Conservation (phyloP, 1,140 invertebrate species). For the Caenorhabditis tropicalis region DNA sequence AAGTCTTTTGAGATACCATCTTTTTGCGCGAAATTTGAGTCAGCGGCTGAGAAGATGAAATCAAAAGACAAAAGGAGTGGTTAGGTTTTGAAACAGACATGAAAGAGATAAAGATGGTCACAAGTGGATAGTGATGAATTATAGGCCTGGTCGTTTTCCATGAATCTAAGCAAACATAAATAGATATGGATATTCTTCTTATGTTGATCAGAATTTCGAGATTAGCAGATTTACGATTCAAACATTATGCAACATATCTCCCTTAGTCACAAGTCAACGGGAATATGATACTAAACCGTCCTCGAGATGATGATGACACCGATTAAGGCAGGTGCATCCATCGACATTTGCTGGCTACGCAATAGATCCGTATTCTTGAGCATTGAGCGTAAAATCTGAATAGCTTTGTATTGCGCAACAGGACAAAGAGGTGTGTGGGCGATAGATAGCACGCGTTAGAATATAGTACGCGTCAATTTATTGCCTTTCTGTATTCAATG, state of each 20-base stretch:
- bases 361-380: conserved; percentile 30
- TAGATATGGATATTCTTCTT: not conserved
- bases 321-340: conserved; percentile 32
- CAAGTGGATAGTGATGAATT: conserved; percentile 42
- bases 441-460: not conserved
- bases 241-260: conserved; percentile 9
- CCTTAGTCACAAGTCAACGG: not conserved
- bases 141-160: conserved; percentile 16
- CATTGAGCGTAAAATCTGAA: conserved; percentile 42
- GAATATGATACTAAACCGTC: not conserved
- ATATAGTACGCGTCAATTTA: conserved; percentile 32
- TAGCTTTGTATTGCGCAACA: conserved; percentile 38
- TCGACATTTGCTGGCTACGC: not conserved
- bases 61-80: conserved; percentile 33
- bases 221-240: not conserved
- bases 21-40: conserved; percentile 39
- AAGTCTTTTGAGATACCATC: conserved; percentile 33
- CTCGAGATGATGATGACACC: not conserved
- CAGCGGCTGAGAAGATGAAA: conserved; percentile 6
- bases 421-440: conserved; percentile 29
- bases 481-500: conserved; percentile 21
- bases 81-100: not conserved
- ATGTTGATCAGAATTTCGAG: conserved; percentile 11
- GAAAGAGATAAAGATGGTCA: conserved; percentile 4
- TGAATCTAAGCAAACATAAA: not conserved